Evolutionary conservation across 2,888 invertebrate genomes (phyloP).

Genomic region (Psylliodes chrysocephalus): DNA sequence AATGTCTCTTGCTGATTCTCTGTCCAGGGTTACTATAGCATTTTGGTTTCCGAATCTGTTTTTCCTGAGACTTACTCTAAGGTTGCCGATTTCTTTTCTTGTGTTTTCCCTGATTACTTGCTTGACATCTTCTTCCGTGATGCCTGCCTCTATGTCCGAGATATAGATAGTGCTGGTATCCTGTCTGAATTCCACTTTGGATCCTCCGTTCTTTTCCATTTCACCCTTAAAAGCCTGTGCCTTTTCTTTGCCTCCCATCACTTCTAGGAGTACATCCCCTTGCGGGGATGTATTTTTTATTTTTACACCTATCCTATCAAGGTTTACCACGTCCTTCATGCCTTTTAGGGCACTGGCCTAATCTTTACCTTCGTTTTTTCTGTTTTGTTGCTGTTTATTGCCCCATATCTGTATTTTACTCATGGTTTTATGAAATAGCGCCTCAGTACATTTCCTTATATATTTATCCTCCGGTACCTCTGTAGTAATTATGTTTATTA

Average conservation of each 20-base stretch:
- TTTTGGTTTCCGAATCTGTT: too few relatives aligned
- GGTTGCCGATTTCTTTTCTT: too few relatives aligned
- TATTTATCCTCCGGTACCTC: neutral
- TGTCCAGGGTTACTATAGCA: too few relatives aligned
- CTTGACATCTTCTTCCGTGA: too few relatives aligned
- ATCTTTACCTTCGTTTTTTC: neutral
- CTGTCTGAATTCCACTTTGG: neutral
- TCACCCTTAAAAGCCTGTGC: neutral
- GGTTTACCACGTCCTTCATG: neutral
- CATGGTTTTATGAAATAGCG: neutral
- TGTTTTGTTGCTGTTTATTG: too few relatives aligned
- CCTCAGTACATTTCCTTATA: neutral
- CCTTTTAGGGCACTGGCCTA: neutral
- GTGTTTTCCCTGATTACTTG: too few relatives aligned
- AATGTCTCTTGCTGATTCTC: too few relatives aligned
- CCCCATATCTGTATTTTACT: too few relatives aligned
- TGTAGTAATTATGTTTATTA: neutral
- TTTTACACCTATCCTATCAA: conserved; percentile 2
- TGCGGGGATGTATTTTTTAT: neutral
- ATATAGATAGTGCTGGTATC: neutral
- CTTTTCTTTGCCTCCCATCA: neutral
- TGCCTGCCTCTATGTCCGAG: too few relatives aligned
- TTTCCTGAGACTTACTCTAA: too few relatives aligned
- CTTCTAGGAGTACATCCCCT: neutral
- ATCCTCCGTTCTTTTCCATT: neutral